These are phyloP conservation scores for Agelaius phoeniceus DNA, from an alignment of 2,113 vertebrate species.

Conservation along the genomic window DNA sequence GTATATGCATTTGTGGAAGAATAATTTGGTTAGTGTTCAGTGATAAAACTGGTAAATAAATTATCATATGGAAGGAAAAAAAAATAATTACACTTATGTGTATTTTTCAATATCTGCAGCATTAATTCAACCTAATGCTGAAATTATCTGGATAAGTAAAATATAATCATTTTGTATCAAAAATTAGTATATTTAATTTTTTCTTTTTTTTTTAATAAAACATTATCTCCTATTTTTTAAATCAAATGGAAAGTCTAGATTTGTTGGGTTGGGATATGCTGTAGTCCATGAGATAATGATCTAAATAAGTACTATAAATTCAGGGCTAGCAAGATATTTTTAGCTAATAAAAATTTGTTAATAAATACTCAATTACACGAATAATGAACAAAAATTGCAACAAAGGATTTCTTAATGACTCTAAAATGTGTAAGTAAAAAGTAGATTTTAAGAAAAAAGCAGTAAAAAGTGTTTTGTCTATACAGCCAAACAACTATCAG, in stretches of 20 bases:
- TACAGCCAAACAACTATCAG: not conserved
- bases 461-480: not conserved
- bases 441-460: not conserved
- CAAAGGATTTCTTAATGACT: not conserved
- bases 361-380: not conserved
- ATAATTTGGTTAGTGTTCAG: not conserved
- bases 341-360: not conserved
- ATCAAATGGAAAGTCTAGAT: not conserved
- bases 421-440: not conserved
- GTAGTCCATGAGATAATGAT: not conserved
- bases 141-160: not conserved
- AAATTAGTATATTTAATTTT: not conserved
- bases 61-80: not conserved
- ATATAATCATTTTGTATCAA: not conserved
- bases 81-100: fast-evolving
- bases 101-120: not conserved
- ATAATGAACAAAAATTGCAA: not conserved
- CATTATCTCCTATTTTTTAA: not conserved
- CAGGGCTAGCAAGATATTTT: not conserved
- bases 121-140: not conserved
- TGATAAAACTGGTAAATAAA: not conserved
- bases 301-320: not conserved
- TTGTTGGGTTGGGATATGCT: not conserved
- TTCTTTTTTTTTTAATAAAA: not conserved
- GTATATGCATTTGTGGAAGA: not conserved